Conservation (phyloP, 2,888 invertebrate genomes). For the Pedicia rivosa region DNA sequence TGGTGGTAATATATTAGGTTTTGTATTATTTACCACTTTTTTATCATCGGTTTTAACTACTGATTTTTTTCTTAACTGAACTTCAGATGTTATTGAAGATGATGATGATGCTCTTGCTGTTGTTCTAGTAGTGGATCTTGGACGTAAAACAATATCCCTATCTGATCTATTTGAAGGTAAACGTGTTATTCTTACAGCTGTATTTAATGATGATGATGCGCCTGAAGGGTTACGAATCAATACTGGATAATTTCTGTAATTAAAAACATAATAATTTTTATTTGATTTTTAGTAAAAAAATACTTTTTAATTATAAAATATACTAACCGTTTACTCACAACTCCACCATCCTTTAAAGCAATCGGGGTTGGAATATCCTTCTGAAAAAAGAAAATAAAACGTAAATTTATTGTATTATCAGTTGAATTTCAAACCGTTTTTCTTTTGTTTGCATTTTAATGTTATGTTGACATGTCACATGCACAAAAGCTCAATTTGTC, state of each 20-base stretch:
- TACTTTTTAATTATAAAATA: too few species aligned
- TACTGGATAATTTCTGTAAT: too few species aligned
- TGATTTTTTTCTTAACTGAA: background rate
- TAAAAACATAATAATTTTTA: too few species aligned
- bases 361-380: conserved; percentile 4
- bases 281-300: too few species aligned
- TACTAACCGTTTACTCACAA: too few species aligned
- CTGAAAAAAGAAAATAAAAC: background rate
- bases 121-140: background rate
- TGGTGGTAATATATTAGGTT: background rate
- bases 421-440: too few species aligned
- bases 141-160: background rate
- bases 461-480: too few species aligned
- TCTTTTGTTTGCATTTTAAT: too few species aligned
- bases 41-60: background rate
- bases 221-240: background rate
- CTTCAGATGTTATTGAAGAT: background rate
- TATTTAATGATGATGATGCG: background rate
- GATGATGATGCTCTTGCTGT: background rate
- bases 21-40: background rate
- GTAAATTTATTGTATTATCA: background rate
- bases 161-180: conserved; percentile 1
- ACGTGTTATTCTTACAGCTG: conserved; percentile 1
- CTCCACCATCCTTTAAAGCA: background rate
- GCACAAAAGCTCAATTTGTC: background rate